Base-by-base conservation (phyloP, 1,140 invertebrate genomes). In the Papilio aristodemus region DNA sequence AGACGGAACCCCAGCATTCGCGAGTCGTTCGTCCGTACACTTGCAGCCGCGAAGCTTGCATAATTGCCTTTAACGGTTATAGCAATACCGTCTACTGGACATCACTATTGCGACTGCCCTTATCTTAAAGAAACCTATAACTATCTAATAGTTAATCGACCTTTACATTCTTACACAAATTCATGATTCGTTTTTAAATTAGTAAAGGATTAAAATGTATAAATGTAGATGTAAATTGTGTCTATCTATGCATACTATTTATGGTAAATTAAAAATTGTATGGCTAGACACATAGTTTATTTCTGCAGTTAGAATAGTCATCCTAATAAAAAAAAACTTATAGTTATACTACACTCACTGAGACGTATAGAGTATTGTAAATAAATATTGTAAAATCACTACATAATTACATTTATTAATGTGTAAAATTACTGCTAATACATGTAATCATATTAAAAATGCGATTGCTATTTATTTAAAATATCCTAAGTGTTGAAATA, bases 41-140 rank as follows among this genome's bases (percentile, higher is more conserved):
- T 80, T 78, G 78, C 82, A 82, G 74, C 81, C 80, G 77, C 69
- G 77, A 78, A 76, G 80, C 86, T 89, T 89, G 86, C 86, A 89
- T 89, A 89, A 89, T 85, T 85, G 78, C 74, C 78, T 78, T 75
- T 82, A 86, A 83, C 84, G 79, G 81, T 77, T 77, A 78, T 73
- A 73, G 54, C 68, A 73, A 72, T 69, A 71, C 57, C 64, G 62
- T 73, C 69, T 71, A 69, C 11, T 59, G 38, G 27, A 46, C 57
- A 46, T 32, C 54, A 32, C 38, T 17, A 17, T 19, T 68, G 13
- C 27, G 14, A 59, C 38, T 58, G 19, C 54, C 38, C n/a, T 68
- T 68, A 66, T 50, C 41, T 66, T 14, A 27, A 19, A 22, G 25
- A 50, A 66, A 54, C n/a, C n/a, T n/a, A 43, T 69, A 59, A 25